Evolutionary conservation across 2,888 invertebrate species (phyloP).

Genomic region (Teleiodes luculella): DNA sequence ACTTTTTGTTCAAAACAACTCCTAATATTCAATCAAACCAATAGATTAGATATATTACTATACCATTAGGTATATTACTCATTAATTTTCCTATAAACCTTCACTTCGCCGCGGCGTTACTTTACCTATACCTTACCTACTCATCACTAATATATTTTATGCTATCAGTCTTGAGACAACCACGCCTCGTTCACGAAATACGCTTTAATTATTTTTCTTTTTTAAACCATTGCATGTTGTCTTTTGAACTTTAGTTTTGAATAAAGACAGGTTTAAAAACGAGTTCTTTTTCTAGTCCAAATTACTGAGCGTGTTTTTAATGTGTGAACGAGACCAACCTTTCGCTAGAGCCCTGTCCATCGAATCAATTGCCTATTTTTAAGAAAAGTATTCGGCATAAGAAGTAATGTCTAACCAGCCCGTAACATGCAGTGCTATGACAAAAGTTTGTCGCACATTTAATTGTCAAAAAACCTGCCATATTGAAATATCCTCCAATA

Average conservation of each 20-base stretch:
- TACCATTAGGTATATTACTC: neutral
- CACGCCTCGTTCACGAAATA: conserved; percentile 29
- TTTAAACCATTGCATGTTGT: neutral
- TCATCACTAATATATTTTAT: conserved; percentile 20
- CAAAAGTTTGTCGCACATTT: too few relatives aligned
- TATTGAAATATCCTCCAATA: too few relatives aligned
- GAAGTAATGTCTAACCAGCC: too few relatives aligned
- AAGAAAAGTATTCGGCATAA: too few relatives aligned
- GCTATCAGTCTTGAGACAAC: conserved; percentile 45
- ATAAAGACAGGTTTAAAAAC: too few relatives aligned
- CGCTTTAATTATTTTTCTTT: neutral
- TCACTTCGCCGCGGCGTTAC: conserved; percentile 23
- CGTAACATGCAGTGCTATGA: too few relatives aligned
- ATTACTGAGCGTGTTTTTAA: neutral
- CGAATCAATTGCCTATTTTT: neutral
- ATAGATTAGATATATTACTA: too few relatives aligned
- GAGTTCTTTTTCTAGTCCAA: too few relatives aligned
- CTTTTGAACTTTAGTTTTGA: too few relatives aligned
- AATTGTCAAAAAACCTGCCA: too few relatives aligned
- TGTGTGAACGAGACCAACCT: neutral
- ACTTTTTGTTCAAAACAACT: too few relatives aligned
- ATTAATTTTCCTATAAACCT: neutral
- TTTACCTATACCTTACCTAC: conserved; percentile 11
- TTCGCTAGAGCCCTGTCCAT: neutral
- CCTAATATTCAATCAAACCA: too few relatives aligned